These are phyloP conservation scores for Drosophila bipectinata DNA, from an alignment of 1,140 invertebrate species.

Conservation along the genomic window DNA sequence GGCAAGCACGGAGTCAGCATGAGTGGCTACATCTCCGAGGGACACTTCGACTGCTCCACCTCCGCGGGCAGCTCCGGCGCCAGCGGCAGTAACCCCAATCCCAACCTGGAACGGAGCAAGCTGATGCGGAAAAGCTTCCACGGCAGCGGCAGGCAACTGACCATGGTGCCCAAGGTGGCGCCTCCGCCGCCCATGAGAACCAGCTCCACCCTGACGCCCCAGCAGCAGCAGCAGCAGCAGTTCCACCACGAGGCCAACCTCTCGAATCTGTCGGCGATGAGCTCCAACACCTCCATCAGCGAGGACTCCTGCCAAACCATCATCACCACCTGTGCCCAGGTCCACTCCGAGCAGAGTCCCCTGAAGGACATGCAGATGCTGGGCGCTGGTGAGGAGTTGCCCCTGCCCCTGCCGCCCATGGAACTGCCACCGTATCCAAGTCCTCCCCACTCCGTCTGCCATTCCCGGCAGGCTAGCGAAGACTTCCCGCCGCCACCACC, in stretches of 20 bases:
- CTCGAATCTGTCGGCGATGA: constrained; percentile 82
- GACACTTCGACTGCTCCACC: constrained; percentile 90
- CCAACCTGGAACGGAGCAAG: constrained; percentile 93
- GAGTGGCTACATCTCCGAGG: constrained; percentile 94
- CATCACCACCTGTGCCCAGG: constrained; percentile 90
- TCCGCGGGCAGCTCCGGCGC: neutral
- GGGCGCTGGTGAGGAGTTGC: constrained; percentile 21
- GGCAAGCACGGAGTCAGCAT: constrained; percentile 85
- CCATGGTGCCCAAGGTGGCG: constrained; percentile 91
- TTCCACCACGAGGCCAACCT: constrained; percentile 83
- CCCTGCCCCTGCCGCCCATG: constrained; percentile 56
- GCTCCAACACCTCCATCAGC: constrained; percentile 92
- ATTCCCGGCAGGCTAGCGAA: constrained; percentile 93
- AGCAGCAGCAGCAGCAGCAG: constrained; percentile 72
- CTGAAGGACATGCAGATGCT: constrained; percentile 84
- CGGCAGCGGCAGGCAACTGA: constrained; percentile 91
- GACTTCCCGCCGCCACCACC: constrained; percentile 95
- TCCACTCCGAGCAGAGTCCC: constrained; percentile 91
- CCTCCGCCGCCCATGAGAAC: constrained; percentile 93
- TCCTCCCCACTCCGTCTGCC: constrained; percentile 89
- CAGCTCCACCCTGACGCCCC: constrained; percentile 87
- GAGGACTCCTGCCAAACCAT: constrained; percentile 91
- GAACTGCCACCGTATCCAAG: constrained; percentile 92
- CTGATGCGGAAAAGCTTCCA: constrained; percentile 95
- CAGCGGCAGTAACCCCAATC: constrained; percentile 86